These are phyloP conservation scores for Chymomyza procnemis DNA, from an alignment of 2,888 invertebrate species.

Conservation along the genomic window DNA sequence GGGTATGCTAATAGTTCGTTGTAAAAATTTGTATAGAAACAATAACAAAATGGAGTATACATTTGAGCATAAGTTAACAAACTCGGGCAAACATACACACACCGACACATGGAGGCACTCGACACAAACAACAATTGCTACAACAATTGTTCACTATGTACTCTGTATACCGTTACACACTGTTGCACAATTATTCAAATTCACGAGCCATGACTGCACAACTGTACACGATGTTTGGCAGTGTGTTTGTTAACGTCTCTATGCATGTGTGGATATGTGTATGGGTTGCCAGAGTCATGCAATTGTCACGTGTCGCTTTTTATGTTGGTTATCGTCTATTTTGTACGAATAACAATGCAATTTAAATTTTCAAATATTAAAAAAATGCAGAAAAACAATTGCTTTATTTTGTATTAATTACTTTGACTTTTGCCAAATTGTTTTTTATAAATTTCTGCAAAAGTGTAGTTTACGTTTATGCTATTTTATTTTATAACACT, in stretches of 20 bases:
- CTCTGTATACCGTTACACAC: slow-evolving; percentile 55
- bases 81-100: slow-evolving; percentile 20
- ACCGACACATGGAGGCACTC: background rate
- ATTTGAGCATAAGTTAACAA: slow-evolving; percentile 45
- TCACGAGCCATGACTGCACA: slow-evolving; percentile 58
- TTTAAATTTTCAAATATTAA: slow-evolving; percentile 29
- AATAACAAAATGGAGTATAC: slow-evolving; percentile 48
- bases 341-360: slow-evolving; percentile 62
- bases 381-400: slow-evolving; percentile 6
- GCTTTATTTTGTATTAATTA: slow-evolving; percentile 28
- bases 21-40: slow-evolving; percentile 33
- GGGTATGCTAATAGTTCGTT: background rate
- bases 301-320: background rate
- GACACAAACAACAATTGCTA: background rate
- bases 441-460: background rate
- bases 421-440: background rate
- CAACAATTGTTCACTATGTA: background rate
- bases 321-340: slow-evolving; percentile 42
- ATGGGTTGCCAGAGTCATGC: background rate
- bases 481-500: background rate
- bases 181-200: slow-evolving; percentile 72
- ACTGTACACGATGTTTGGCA: background rate
- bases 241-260: background rate
- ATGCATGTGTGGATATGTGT: background rate
- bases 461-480: background rate